Percentiles rank a stretch among this genome's conserved stretches.
Conservation (phyloP, 2,797 vertebrate genomes). For the Pseudotriccus pelzelni region DNA sequence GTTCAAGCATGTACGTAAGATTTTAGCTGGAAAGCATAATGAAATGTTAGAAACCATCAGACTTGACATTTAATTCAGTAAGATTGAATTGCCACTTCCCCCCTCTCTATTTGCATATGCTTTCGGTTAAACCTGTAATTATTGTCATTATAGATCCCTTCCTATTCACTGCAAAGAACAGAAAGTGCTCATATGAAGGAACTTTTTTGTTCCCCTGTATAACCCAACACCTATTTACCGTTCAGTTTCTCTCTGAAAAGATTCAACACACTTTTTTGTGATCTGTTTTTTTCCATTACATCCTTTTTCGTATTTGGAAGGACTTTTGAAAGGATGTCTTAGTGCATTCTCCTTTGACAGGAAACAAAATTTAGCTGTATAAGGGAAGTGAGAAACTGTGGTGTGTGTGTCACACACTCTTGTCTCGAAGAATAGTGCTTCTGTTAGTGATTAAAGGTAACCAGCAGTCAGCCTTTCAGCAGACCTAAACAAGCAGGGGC, state of each 20-base stretch:
- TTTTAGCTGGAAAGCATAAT: background rate
- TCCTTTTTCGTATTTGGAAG: background rate
- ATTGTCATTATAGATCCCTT: background rate
- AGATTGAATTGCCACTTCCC: background rate
- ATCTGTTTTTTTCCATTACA: background rate
- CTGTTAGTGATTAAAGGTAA: constrained; percentile 27
- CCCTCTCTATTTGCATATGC: background rate
- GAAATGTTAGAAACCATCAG: background rate
- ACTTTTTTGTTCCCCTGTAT: background rate
- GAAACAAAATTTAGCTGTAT: background rate
- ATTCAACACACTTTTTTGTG: background rate
- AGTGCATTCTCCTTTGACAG: background rate
- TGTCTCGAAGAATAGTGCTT: fast-evolving
- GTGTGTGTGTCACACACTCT: background rate
- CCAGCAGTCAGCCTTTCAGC: background rate
- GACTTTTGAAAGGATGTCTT: background rate
- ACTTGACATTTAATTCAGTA: background rate
- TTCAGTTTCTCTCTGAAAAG: background rate
- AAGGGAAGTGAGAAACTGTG: background rate
- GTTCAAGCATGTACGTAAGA: background rate
- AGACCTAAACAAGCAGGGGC: background rate
- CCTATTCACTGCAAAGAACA: background rate
- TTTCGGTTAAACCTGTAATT: constrained; percentile 31
- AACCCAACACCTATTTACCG: background rate
- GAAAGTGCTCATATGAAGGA: background rate